Evolutionary conservation across 2,113 vertebrate genomes (phyloP).

Genomic region (Etheostoma spectabile): DNA sequence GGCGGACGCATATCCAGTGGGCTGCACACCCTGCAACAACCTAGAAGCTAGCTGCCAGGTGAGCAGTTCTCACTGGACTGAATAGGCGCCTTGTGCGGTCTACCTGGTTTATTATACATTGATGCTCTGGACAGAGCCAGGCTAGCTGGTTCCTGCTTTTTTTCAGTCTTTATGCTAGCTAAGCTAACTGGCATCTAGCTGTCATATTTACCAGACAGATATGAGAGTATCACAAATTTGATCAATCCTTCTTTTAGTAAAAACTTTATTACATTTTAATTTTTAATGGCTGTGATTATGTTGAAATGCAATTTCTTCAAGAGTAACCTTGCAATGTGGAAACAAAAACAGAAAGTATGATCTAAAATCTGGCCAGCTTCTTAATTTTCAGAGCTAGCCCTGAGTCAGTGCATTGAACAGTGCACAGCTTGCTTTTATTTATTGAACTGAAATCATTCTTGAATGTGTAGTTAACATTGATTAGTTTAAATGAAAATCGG

Average conservation of each 20-base stretch:
- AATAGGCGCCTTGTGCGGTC: too few relatives aligned
- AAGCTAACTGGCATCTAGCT: not conserved
- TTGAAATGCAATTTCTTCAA: not conserved
- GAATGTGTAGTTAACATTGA: too few relatives aligned
- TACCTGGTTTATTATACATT: too few relatives aligned
- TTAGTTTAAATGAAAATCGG: too few relatives aligned
- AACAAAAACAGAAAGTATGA: not conserved
- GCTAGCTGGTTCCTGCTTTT: not conserved
- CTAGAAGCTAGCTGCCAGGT: too few relatives aligned
- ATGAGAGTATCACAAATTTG: not conserved
- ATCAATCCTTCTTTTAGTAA: not conserved
- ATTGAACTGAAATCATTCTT: conserved; percentile 4
- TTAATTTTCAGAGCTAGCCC: not conserved
- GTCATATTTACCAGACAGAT: too few relatives aligned
- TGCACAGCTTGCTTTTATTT: conserved; percentile 13
- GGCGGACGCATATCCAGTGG: too few relatives aligned
- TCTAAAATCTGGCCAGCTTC: not conserved
- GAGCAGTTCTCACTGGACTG: too few relatives aligned
- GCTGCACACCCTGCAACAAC: too few relatives aligned
- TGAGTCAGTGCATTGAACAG: not conserved
- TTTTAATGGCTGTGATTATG: not conserved
- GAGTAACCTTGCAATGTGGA: not conserved
- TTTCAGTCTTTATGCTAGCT: not conserved
- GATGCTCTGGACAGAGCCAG: not conserved
- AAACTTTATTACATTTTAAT: not conserved